Evolutionary conservation across 2,113 vertebrate genomes (phyloP), one percentile per base, ranked within the genome.

Genomic region (Geococcyx californianus): DNA sequence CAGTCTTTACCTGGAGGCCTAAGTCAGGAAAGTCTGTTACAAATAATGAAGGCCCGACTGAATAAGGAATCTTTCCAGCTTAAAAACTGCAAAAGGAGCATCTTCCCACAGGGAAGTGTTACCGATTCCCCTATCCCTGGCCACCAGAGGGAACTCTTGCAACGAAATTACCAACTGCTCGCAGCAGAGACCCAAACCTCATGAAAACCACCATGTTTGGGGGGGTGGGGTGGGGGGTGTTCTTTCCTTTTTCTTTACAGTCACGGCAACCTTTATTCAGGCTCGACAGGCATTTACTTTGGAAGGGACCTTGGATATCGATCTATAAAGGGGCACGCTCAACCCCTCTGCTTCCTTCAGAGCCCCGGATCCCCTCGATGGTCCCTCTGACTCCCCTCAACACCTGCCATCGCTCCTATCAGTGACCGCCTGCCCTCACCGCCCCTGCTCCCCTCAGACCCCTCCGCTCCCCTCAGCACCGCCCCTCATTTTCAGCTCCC

Each of bases 91-190:
- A 38, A 21, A 23, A n/a, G 9, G 7, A 64, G 73, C 6, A 3
- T 28, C 11, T 81, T 10, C 5, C 2, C 5, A 7, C 9, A 16
- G 29, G 23, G 24, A 21, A 33, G 23, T 1, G 16, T n/a, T 17
- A 25, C 3, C 40, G 3, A 3, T 40, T 47, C 56, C 20, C 70
- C 16, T 23, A 5, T 2, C 3, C 16, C 10, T 56, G 45, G 42
- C 86, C 96, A 87, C 34, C 73, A 95, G 96, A 94, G 91, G 25
- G 86, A 78, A 84, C 89, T 90, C 83, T 52, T 68, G 83, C 60
- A 45, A 28, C 36, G 59, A 63, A 14, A 89, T 28, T 86, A 9
- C 36, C 55, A 45, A 9, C 8, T 10, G 13, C 72, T 42, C 29
- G 23, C 13, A 5, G 9, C 28, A 29, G n/a, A 1, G 7, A 40